phyloP scores from a whole-genome alignment of 30 jellyfish, hydroid and myxozoan genomes.

The Morbakka virulenta region DNA sequence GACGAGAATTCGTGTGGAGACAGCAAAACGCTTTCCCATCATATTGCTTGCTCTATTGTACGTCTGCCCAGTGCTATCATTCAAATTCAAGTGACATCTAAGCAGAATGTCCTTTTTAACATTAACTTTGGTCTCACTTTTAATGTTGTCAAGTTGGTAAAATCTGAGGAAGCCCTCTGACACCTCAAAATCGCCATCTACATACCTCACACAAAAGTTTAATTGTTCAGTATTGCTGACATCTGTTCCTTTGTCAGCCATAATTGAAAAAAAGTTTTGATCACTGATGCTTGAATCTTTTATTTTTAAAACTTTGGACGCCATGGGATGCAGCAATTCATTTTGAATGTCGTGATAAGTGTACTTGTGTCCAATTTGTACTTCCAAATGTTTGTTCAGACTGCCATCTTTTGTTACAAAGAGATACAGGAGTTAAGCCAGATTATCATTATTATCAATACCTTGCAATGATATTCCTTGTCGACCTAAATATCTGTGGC shows the following conservation, averaged over 20 bases:
- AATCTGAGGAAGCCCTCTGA: neutral
- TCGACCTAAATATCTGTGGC: conserved; percentile 35
- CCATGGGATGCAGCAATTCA: conserved; percentile 52
- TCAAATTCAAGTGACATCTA: neutral
- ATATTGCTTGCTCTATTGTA: neutral
- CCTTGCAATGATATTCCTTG: conserved; percentile 61
- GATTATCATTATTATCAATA: conserved; percentile 15
- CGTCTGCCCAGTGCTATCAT: neutral
- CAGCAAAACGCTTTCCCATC: neutral
- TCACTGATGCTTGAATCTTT: conserved; percentile 13
- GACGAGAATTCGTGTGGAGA: neutral
- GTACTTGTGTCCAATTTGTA: conserved; percentile 12
- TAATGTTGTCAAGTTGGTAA: neutral
- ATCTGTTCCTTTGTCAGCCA: conserved; percentile 71
- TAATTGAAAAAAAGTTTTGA: conserved; percentile 24
- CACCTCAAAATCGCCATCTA: neutral
- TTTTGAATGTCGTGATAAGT: conserved; percentile 53
- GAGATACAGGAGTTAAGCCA: conserved; percentile 32
- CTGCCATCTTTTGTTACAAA: neutral
- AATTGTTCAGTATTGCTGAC: conserved; percentile 30
- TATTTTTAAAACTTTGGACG: conserved; percentile 29
- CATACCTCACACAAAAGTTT: neutral
- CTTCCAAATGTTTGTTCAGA: neutral
- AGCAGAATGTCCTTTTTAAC: neutral
- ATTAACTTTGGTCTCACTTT: neutral